phyloP scores from a whole-genome alignment of 2,888 invertebrate genomes.

The Maniola hyperantus region DNA sequence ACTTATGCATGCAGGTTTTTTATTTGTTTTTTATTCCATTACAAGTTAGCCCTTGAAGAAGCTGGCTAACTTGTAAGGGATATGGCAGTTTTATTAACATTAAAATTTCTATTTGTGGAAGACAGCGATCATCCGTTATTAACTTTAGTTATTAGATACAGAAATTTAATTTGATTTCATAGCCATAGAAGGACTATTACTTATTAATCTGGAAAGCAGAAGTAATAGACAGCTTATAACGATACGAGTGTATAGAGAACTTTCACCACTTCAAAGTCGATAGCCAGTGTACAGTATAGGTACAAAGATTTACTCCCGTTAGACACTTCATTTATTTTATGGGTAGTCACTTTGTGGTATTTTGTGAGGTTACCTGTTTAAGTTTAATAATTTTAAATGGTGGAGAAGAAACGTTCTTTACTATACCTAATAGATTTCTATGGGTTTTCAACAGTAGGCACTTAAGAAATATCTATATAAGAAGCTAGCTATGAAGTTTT shows the following conservation, averaged over 20 bases:
- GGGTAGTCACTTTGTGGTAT: conserved; percentile 8
- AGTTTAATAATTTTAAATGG: background rate
- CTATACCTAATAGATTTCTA: background rate
- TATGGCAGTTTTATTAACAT: too few species aligned
- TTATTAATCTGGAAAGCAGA: conserved; percentile 16
- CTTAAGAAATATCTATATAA: too few species aligned
- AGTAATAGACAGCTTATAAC: conserved; percentile 3
- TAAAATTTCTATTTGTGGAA: too few species aligned
- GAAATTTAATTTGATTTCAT: background rate
- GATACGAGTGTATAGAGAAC: conserved; percentile 6
- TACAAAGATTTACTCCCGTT: conserved; percentile 17
- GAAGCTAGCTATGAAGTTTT: background rate
- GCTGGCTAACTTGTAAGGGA: too few species aligned
- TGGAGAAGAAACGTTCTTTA: background rate
- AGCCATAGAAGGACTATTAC: conserved; percentile 9
- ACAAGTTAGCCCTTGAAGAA: too few species aligned
- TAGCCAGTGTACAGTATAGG: conserved; percentile 12
- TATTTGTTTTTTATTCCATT: too few species aligned
- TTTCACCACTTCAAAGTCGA: conserved; percentile 22
- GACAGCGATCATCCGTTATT: background rate
- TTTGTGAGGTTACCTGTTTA: background rate
- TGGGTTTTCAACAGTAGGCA: background rate
- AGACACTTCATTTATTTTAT: conserved; percentile 15
- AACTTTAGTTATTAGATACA: background rate
- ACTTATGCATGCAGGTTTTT: too few species aligned